Conservation (phyloP, 2,888 invertebrate species). For the Morpho achilles region DNA sequence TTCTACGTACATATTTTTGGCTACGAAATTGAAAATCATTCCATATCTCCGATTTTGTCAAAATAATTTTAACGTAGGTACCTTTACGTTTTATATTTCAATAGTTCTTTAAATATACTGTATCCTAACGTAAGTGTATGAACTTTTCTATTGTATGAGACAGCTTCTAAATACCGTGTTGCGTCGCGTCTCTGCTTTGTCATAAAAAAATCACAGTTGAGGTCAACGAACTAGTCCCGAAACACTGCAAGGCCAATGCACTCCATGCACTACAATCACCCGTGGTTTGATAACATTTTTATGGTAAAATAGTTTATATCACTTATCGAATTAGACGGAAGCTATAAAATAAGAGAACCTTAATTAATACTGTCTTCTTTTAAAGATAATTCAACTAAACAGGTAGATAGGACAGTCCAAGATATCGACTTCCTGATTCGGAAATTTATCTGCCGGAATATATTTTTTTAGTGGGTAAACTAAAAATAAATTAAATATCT, state of each 20-base stretch:
- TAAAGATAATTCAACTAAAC: not conserved
- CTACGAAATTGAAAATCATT: too few species aligned
- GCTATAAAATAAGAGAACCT: constrained; percentile 8
- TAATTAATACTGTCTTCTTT: not conserved
- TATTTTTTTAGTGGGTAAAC: too few species aligned
- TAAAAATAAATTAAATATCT: too few species aligned
- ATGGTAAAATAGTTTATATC: constrained; percentile 17
- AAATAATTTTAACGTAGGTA: too few species aligned
- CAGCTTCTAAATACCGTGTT: constrained; percentile 9
- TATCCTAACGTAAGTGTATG: not conserved
- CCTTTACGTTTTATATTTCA: too few species aligned
- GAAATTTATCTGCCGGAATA: too few species aligned
- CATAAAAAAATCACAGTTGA: constrained; percentile 37
- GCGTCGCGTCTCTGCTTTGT: constrained; percentile 19
- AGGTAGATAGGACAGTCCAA: too few species aligned
- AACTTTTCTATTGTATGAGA: not conserved
- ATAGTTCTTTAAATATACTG: not conserved
- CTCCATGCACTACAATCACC: constrained; percentile 26
- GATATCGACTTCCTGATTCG: too few species aligned
- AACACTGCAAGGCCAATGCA: constrained; percentile 36
- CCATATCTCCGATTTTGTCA: too few species aligned
- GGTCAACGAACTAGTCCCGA: constrained; percentile 34
- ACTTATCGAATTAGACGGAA: constrained; percentile 12
- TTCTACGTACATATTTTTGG: too few species aligned
- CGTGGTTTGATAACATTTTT: constrained; percentile 21